These are phyloP conservation scores for Rhipidura dahli DNA, from an alignment of 2,113 vertebrate genomes.

Conservation along the genomic window DNA sequence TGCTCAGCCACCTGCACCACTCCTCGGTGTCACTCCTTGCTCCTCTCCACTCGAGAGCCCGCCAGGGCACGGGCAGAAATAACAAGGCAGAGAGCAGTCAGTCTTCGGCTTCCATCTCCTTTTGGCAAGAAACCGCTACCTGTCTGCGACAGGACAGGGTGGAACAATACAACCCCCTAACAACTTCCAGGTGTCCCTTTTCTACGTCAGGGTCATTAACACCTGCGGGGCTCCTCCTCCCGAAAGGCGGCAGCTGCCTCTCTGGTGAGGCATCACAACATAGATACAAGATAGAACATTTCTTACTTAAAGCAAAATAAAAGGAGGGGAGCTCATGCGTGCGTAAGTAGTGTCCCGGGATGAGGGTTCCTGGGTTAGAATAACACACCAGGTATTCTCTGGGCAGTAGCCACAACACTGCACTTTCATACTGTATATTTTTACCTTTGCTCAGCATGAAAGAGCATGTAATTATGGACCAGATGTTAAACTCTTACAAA, in stretches of 20 bases:
- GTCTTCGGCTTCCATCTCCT: rapidly evolving
- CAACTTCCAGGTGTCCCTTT: background rate
- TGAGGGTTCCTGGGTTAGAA: background rate
- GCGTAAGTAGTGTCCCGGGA: background rate
- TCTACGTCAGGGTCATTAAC: background rate
- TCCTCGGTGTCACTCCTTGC: rapidly evolving
- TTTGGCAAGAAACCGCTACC: background rate
- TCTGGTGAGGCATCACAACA: background rate
- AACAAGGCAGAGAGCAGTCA: background rate
- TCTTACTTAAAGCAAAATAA: background rate
- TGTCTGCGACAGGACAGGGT: background rate
- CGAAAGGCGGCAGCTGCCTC: rapidly evolving
- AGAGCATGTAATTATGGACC: background rate
- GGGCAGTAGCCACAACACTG: background rate
- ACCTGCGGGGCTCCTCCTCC: background rate
- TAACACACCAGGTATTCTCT: background rate
- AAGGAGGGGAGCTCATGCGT: background rate
- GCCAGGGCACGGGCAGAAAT: rapidly evolving
- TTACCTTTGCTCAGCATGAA: background rate
- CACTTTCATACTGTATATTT: background rate
- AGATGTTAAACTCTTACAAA: background rate
- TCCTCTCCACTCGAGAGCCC: background rate
- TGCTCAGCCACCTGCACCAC: rapidly evolving
- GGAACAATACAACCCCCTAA: background rate
- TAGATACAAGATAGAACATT: rapidly evolving